Evolutionary conservation across 2,113 vertebrate genomes (phyloP).

Genomic region (Albula glossodonta): DNA sequence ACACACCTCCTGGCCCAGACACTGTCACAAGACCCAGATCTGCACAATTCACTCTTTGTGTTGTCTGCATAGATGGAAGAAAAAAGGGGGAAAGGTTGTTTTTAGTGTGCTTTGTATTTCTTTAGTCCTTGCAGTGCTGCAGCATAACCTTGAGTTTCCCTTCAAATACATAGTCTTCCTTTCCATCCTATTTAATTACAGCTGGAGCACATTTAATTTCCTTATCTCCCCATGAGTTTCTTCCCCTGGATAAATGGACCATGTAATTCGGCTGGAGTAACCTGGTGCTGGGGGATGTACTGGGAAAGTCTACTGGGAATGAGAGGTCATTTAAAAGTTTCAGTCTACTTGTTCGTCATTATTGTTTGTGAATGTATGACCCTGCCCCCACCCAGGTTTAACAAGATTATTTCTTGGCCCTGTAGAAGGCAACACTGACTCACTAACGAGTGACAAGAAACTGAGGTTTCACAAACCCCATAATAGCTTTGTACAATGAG

Average conservation of each 20-base stretch:
- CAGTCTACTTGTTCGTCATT: not conserved
- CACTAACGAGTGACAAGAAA: not conserved
- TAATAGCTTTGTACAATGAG: not conserved
- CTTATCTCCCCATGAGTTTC: not conserved
- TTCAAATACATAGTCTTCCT: constrained; percentile 11
- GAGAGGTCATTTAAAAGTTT: constrained; percentile 20
- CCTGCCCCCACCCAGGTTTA: not conserved
- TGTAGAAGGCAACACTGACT: not conserved
- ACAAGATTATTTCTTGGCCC: not conserved
- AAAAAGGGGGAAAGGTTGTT: constrained; percentile 16
- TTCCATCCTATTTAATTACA: not conserved
- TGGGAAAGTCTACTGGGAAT: constrained; percentile 5
- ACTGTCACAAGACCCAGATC: constrained; percentile 71
- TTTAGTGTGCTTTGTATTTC: constrained; percentile 47
- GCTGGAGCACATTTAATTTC: not conserved
- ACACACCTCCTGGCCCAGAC: constrained; percentile 43
- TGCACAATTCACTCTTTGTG: constrained; percentile 68
- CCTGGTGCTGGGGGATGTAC: constrained; percentile 43
- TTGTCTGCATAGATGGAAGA: constrained; percentile 34
- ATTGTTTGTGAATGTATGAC: not conserved
- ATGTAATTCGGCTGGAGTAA: constrained; percentile 40
- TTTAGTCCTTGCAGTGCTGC: constrained; percentile 40
- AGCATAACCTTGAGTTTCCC: constrained; percentile 33
- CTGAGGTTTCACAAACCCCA: not conserved
- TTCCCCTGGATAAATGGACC: constrained; percentile 41